A percentile compares a stretch with the other conserved stretches of the same genome.
These are phyloP conservation scores for Hemiprocne comata DNA, from an alignment of 2,113 vertebrate species.

Conservation along the genomic window DNA sequence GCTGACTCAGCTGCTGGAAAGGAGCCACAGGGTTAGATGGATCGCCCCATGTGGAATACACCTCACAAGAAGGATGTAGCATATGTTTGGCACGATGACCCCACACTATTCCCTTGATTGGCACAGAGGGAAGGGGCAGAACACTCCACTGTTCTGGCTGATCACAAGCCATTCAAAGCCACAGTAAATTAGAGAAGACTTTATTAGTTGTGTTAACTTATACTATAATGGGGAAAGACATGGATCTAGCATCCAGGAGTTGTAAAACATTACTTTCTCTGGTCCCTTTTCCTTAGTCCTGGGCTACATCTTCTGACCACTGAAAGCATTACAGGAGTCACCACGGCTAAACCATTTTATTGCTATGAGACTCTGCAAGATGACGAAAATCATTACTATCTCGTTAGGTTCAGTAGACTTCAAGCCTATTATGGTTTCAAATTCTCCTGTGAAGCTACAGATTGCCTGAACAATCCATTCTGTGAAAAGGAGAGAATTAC, in stretches of 20 bases:
- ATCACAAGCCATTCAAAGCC: not conserved
- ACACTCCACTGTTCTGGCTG: not conserved
- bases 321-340: not conserved
- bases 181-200: not conserved
- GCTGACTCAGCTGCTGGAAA: constrained; percentile 54
- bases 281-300: not conserved
- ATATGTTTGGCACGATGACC: not conserved
- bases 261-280: not conserved
- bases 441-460: not conserved
- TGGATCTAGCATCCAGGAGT: fast-evolving
- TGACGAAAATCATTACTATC: not conserved
- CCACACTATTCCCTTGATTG: not conserved
- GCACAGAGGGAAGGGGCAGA: not conserved
- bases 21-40: not conserved
- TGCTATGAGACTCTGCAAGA: not conserved
- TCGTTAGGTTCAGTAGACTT: not conserved
- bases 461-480: not conserved
- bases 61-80: constrained; percentile 15
- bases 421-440: not conserved
- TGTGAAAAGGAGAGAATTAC: not conserved
- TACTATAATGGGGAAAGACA: not conserved
- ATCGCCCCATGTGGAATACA: not conserved
- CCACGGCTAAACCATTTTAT: not conserved
- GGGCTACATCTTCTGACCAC: not conserved
- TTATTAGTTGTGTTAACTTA: not conserved